Percentiles rank a stretch among this genome's conserved stretches.
phyloP scores from a whole-genome alignment of 2,888 invertebrate species.

The Noctua comes region DNA sequence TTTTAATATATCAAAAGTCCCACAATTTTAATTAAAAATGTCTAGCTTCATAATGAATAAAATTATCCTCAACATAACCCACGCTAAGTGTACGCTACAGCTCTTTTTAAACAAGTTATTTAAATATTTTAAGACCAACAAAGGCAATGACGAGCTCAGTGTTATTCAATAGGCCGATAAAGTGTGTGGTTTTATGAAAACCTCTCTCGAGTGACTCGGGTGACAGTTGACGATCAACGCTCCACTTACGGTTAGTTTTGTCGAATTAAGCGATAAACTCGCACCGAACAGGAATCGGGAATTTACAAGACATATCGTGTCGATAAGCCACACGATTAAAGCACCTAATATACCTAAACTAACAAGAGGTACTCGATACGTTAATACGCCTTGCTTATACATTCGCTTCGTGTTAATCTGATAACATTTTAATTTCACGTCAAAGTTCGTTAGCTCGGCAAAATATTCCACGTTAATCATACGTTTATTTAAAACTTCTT shows the following conservation, averaged over 20 bases:
- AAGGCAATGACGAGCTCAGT: conserved; percentile 35
- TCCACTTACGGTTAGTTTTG: conserved; percentile 41
- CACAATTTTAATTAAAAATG: conserved; percentile 52
- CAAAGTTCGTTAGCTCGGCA: conserved; percentile 67
- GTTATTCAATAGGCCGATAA: conserved; percentile 50
- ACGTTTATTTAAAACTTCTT: conserved; percentile 30
- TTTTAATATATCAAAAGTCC: conserved; percentile 36
- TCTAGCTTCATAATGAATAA: conserved; percentile 42
- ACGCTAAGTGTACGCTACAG: conserved; percentile 20
- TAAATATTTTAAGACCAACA: conserved; percentile 45
- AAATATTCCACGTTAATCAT: conserved; percentile 59
- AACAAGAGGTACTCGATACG: conserved; percentile 20
- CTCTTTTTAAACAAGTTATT: conserved; percentile 55
- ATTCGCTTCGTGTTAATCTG: conserved; percentile 62
- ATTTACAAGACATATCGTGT: conserved; percentile 49
- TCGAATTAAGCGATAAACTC: conserved; percentile 70
- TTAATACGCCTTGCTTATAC: conserved; percentile 47
- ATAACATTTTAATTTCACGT: conserved; percentile 65
- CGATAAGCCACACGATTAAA: conserved; percentile 67
- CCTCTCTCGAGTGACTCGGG: not conserved
- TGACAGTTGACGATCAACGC: conserved; percentile 26
- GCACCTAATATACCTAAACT: conserved; percentile 11
- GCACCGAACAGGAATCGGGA: conserved; percentile 21
- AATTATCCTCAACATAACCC: conserved; percentile 36
- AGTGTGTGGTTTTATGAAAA: conserved; percentile 59